A percentile compares a stretch with the other conserved stretches of the same genome.
Evolutionary conservation across 2,113 vertebrate species (phyloP).

Genomic region (Leptocoma aspasia): DNA sequence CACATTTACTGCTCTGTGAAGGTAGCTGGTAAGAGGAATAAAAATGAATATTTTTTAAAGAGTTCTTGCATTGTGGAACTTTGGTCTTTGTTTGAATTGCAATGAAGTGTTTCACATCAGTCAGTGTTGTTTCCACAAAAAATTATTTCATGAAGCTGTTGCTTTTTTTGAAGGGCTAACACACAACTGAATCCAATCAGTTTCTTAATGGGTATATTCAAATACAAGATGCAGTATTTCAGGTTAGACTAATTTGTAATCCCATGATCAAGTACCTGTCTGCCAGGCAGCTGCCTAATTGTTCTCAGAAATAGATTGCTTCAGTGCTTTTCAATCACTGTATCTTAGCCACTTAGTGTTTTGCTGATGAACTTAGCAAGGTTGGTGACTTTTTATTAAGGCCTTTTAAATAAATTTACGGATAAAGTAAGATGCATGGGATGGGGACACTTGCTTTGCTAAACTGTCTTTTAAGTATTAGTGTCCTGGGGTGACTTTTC

Average conservation of each 20-base stretch:
- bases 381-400: not conserved
- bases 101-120: not conserved
- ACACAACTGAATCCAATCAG: not conserved
- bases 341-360: not conserved
- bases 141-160: not conserved
- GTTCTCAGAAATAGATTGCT: not conserved
- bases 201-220: not conserved
- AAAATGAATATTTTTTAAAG: not conserved
- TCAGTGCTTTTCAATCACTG: not conserved
- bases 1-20: not conserved
- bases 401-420: not conserved
- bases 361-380: not conserved
- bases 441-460: not conserved
- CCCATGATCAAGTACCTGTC: not conserved
- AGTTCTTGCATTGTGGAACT: not conserved
- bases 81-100: not conserved
- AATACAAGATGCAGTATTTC: not conserved
- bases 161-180: not conserved
- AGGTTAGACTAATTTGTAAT: not conserved
- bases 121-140: not conserved
- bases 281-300: not conserved
- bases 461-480: not conserved
- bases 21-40: not conserved
- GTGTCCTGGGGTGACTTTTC: not conserved
- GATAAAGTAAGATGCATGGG: not conserved